Percentiles rank a stretch among this genome's conserved stretches.
These are phyloP conservation scores for Drosophila auraria DNA, from an alignment of 1,140 invertebrate genomes.

Conservation along the genomic window DNA sequence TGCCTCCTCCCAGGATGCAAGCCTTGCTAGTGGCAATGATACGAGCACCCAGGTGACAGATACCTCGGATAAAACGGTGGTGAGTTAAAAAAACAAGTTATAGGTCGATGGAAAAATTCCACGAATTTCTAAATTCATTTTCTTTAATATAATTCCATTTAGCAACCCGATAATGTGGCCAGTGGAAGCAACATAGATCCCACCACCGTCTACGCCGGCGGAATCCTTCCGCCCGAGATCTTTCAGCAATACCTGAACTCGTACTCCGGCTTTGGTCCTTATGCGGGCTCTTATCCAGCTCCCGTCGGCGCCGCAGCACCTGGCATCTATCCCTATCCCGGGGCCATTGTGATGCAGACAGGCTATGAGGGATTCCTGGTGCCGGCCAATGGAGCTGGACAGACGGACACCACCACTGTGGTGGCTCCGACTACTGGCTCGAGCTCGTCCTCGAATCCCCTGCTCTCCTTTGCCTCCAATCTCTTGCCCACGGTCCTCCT, in stretches of 20 bases:
- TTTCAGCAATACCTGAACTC: constrained; percentile 82
- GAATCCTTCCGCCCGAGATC: constrained; percentile 71
- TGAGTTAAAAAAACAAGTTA: constrained; percentile 19
- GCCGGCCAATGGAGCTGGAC: constrained; percentile 36
- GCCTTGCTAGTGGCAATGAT: constrained; percentile 13
- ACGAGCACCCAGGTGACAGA: constrained; percentile 16
- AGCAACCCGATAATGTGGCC: constrained; percentile 60
- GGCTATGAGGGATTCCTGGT: constrained; percentile 85
- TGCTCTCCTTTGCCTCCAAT: constrained; percentile 54
- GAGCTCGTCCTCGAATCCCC: constrained; percentile 30
- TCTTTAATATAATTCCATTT: background rate
- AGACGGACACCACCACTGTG: constrained; percentile 41
- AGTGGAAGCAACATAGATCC: constrained; percentile 69
- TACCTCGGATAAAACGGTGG: constrained; percentile 34
- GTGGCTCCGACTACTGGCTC: constrained; percentile 12
- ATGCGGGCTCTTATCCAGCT: constrained; percentile 52
- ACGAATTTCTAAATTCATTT: background rate
- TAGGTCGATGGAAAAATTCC: too few species aligned
- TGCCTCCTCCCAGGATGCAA: constrained; percentile 1
- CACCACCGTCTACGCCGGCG: constrained; percentile 65
- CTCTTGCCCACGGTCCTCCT: constrained; percentile 67
- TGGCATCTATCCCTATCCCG: constrained; percentile 70
- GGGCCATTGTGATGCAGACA: constrained; percentile 76
- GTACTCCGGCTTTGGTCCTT: constrained; percentile 70
- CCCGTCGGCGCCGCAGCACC: constrained; percentile 49